Conservation (phyloP, 2,113 vertebrate species). For the Propithecus coquereli region DNA sequence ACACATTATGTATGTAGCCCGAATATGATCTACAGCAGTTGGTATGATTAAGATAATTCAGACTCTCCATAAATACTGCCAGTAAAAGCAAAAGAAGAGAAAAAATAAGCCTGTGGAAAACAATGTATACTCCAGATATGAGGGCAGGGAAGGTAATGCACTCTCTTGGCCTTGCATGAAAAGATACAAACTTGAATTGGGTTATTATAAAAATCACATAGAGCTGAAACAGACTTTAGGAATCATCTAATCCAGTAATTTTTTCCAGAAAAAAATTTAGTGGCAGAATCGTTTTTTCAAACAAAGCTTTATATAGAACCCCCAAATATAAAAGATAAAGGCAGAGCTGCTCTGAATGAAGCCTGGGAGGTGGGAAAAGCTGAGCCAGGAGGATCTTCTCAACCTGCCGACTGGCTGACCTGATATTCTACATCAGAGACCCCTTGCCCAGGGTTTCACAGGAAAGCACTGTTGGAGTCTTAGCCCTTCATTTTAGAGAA, state of each 20-base stretch:
- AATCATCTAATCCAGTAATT: neutral
- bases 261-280: neutral
- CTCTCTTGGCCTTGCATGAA: neutral
- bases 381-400: neutral
- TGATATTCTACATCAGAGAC: neutral
- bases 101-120: neutral
- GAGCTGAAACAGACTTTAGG: neutral
- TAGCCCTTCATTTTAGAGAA: neutral
- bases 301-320: constrained; percentile 10
- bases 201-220: neutral
- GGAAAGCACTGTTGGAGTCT: neutral
- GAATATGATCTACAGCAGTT: neutral
- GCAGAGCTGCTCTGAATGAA: neutral
- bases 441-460: neutral
- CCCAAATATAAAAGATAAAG: constrained; percentile 29
- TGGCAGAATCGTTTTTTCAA: neutral
- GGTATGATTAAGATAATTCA: constrained; percentile 7
- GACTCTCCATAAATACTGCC: neutral
- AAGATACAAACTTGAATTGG: neutral
- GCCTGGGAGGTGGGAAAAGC: neutral
- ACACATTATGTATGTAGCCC: neutral
- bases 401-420: neutral
- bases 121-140: neutral
- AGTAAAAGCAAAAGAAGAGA: neutral
- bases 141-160: accelerated